Evolutionary conservation across 92 coral and sea anemone genomes (phyloP).

Genomic region (Porites divaricata): DNA sequence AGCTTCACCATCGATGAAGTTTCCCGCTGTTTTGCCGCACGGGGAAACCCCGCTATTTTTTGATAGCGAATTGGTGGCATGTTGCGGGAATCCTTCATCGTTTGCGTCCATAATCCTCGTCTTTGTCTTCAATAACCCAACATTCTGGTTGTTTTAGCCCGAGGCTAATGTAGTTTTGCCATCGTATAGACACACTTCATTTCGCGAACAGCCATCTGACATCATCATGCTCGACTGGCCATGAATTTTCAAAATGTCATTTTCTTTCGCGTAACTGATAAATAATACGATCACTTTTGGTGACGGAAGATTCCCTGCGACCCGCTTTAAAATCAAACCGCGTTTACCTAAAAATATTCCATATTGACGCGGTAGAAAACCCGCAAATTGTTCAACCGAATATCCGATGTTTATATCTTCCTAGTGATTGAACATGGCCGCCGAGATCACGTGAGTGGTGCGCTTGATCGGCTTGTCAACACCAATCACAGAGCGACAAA

Average conservation of each 20-base stretch:
- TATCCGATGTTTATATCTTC: constrained; percentile 35
- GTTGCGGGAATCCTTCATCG: constrained; percentile 16
- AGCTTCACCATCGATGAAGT: constrained; percentile 14
- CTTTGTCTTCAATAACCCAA: constrained; percentile 12
- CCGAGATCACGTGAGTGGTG: constrained; percentile 69
- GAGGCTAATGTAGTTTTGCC: constrained; percentile 14
- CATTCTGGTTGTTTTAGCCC: neutral
- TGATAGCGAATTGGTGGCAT: neutral
- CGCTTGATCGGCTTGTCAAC: constrained; percentile 61
- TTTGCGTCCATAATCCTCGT: constrained; percentile 36
- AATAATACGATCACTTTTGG: neutral
- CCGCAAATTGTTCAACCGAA: neutral
- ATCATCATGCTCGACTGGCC: constrained; percentile 25
- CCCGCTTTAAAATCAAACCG: neutral
- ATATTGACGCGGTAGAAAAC: constrained; percentile 10
- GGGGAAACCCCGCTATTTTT: constrained; percentile 54
- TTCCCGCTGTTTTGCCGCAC: constrained; percentile 12
- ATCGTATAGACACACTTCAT: constrained; percentile 21
- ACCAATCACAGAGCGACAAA: constrained; percentile 75
- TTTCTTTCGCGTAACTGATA: constrained; percentile 6
- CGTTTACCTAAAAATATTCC: neutral
- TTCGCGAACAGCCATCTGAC: neutral
- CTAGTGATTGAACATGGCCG: constrained; percentile 42
- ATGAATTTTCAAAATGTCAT: constrained; percentile 18
- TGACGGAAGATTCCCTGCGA: neutral